Evolutionary conservation across 2,888 invertebrate species (phyloP).

Genomic region (Scelioninae gen. 2): DNA sequence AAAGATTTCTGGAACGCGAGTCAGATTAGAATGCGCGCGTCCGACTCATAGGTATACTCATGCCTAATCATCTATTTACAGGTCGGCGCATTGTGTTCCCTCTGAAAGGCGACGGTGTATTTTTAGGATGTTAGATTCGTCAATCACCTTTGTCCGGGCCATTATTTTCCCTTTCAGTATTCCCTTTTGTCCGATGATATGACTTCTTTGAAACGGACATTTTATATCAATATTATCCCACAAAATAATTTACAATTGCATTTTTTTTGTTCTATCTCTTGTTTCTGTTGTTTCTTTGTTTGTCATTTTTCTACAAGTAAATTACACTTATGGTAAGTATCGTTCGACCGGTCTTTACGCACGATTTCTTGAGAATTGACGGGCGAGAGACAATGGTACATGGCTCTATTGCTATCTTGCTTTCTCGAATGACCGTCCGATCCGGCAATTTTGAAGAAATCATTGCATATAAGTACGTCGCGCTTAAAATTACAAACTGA

Average conservation of each 20-base stretch:
- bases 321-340: conserved; percentile 49
- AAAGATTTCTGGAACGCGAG: conserved; percentile 9
- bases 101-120: conserved; percentile 64
- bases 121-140: conserved; percentile 66
- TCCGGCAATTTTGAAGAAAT: conserved; percentile 46
- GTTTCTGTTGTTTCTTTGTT: conserved; percentile 16
- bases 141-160: conserved; percentile 36
- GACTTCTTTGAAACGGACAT: conserved; percentile 41
- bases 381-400: neutral
- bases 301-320: conserved; percentile 42
- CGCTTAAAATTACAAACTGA: conserved; percentile 54
- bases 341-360: conserved; percentile 36
- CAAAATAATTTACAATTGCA: conserved; percentile 52
- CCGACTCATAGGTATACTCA: conserved; percentile 62
- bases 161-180: conserved; percentile 36
- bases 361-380: conserved; percentile 40
- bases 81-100: conserved; percentile 60
- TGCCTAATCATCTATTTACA: conserved; percentile 73
- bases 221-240: conserved; percentile 46
- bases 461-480: conserved; percentile 43
- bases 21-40: conserved; percentile 61
- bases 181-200: conserved; percentile 22
- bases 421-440: conserved; percentile 11
- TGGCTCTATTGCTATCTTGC: neutral
- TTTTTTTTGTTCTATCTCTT: conserved; percentile 7